These are phyloP conservation scores for Stenotaenia linearis DNA, from an alignment of 2,888 invertebrate genomes.

Conservation along the genomic window DNA sequence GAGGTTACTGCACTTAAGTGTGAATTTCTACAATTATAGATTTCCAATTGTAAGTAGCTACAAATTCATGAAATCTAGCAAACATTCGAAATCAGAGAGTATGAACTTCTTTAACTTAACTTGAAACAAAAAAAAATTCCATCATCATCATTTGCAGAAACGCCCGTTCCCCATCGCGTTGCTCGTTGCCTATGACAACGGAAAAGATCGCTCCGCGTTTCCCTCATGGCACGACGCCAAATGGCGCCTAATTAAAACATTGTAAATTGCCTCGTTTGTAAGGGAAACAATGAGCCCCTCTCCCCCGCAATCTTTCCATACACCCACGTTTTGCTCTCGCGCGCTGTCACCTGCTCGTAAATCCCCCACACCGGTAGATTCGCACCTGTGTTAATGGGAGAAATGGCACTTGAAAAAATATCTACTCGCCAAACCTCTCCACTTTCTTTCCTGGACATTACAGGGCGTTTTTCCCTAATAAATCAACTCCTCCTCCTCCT, in stretches of 20 bases:
- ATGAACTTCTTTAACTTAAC: neutral
- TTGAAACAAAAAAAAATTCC: neutral
- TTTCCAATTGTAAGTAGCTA: no score
- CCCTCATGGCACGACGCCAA: conserved; percentile 27
- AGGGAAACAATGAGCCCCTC: conserved; percentile 27
- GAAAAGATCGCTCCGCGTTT: conserved; percentile 20
- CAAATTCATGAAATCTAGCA: no score
- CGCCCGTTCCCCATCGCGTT: conserved; percentile 5
- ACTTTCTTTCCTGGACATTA: conserved; percentile 17
- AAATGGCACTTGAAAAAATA: conserved; percentile 13
- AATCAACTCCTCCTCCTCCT: neutral
- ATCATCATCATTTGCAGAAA: conserved; percentile 7
- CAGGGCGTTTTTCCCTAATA: conserved; percentile 12
- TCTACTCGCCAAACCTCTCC: conserved; percentile 19
- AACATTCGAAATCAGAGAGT: no score
- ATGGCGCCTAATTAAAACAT: conserved; percentile 28
- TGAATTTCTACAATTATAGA: no score
- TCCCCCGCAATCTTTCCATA: conserved; percentile 26
- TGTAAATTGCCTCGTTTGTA: conserved; percentile 32
- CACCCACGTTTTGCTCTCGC: conserved; percentile 19
- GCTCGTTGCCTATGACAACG: conserved; percentile 3
- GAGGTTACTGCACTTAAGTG: no score
- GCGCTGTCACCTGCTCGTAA: conserved; percentile 28
- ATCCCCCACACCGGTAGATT: conserved; percentile 12
- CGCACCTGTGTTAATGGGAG: conserved; percentile 23